Evolutionary conservation across 2,113 vertebrate species (phyloP), one percentile per base, ranked within the genome.

Genomic region (Myotis yumanensis): DNA sequence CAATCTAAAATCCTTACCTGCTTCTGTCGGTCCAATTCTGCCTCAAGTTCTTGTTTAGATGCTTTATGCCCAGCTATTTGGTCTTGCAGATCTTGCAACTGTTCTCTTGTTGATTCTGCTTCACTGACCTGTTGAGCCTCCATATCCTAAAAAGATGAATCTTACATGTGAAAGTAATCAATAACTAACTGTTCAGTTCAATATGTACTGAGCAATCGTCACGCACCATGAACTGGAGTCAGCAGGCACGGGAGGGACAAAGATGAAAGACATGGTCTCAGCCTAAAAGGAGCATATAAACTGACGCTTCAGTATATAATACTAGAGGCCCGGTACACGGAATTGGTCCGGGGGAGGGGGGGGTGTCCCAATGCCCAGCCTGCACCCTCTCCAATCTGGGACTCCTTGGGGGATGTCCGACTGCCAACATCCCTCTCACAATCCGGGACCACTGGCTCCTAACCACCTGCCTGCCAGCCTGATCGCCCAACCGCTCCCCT

Each of bases 11-110:
- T n/a, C 64, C 77, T 89, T 89, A 99, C 99, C 98, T 99, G 99
- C 97, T 99, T 99, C 95, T 99, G 99, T 15, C 99, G 98, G 89
- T 99, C 99, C 37, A 99, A 62, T 88, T 99, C 99, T 9, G 98
- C 98, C 86, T 99, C 99, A 46, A 98, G 83, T 87, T 99, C 99
- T 97, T 99, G 99, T 90, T 98, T 99, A 22, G 98, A 98, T 86
- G 98, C 98, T 97, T 95, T 98, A 30, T 99, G 98, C 4, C 97
- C 85, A 5, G 97, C 91, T 86, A 99, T 97, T 66, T 99, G 99
- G 88, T 99, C 99, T 68, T 99, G 99, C 0, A 99, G 84, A 46
- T 99, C 99, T 89, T 97, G 97, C 96, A 99, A 98, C 94, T 99
- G 99, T 94, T 99, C 99, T 95, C 99, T 98, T 97, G 99, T 98